phyloP scores from a whole-genome alignment of 2,888 invertebrate genomes.

The Pomacea canaliculata region DNA sequence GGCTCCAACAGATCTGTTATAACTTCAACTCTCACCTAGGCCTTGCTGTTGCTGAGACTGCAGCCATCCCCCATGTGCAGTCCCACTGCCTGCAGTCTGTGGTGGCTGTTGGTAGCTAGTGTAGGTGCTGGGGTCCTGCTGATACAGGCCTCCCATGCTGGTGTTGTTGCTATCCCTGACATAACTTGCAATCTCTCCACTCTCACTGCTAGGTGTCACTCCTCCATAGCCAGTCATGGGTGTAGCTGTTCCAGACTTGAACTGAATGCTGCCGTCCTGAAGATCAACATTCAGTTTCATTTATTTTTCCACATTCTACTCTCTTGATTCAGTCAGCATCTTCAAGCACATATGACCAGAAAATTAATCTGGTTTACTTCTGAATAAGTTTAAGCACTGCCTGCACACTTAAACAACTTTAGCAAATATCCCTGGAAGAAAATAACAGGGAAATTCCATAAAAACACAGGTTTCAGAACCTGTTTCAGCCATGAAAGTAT shows the following conservation, averaged over 20 bases:
- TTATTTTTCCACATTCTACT: no score
- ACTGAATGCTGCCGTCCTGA: conserved; percentile 63
- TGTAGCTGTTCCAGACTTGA: conserved; percentile 56
- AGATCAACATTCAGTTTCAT: not conserved
- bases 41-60: conserved; percentile 18
- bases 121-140: conserved; percentile 22
- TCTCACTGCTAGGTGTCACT: conserved; percentile 61
- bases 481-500: no score
- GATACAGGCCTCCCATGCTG: conserved; percentile 9
- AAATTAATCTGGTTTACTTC: no score
- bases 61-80: not conserved
- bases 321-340: no score
- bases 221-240: conserved; percentile 50
- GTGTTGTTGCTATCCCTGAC: conserved; percentile 11
- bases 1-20: no score
- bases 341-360: no score
- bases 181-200: conserved; percentile 49
- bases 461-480: no score
- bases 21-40: no score
- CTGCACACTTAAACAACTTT: no score
- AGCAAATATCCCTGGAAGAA: no score
- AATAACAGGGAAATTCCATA: no score
- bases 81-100: conserved; percentile 7
- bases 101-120: conserved; percentile 16
- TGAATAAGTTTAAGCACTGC: no score